Evolutionary conservation across 2,797 vertebrate species (phyloP), one percentile per base, ranked within the genome.

Genomic region (Agapornis canus): DNA sequence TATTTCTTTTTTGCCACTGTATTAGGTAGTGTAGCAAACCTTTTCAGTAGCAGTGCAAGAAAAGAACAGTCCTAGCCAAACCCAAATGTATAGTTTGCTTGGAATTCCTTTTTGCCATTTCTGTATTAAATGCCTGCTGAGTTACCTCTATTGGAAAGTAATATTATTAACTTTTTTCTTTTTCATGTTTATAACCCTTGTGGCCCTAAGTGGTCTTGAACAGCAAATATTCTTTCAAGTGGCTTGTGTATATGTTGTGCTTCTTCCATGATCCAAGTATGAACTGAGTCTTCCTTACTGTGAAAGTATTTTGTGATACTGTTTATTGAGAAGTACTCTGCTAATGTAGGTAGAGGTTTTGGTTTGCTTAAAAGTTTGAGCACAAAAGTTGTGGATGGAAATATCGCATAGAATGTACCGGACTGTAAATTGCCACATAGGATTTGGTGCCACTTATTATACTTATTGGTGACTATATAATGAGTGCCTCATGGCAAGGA

Each of bases 301-400:
- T 48, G 15, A 82, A 64, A 42, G 47, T 42, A 2, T 37, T 75
- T 75, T 29, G 4, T 64, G 21, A 20, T 76, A 35, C 17, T 42
- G 10, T 52, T 32, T 64, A 60, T 56, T 80, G 39, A 70, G 54
- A 51, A 85, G 14, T 54, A 63, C 42, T 75, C 6, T 37, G 42
- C 27, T 77, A 7, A 61, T 71, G 37, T 0, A 43, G 4, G 5
- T 31, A 18, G 8, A 2, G 3, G 3, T 11, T 60, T 73, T 60
- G 45, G 31, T n/a, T 57, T 35, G 35, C 35, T 35, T 9, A 35
- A 35, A 65, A 69, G 71, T 45, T 31, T 40, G 37, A 43, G 15
- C 27, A 64, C 45, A 14, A 45, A 40, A 72, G 22, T 16, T 51
- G 21, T 57, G 42, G 26, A 16, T 70, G 35, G 18, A 49, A 73